A percentile compares a stretch with the other conserved stretches of the same genome.
Evolutionary conservation across 1,140 invertebrate species (phyloP).

Genomic region (Neuroterus valhalla): DNA sequence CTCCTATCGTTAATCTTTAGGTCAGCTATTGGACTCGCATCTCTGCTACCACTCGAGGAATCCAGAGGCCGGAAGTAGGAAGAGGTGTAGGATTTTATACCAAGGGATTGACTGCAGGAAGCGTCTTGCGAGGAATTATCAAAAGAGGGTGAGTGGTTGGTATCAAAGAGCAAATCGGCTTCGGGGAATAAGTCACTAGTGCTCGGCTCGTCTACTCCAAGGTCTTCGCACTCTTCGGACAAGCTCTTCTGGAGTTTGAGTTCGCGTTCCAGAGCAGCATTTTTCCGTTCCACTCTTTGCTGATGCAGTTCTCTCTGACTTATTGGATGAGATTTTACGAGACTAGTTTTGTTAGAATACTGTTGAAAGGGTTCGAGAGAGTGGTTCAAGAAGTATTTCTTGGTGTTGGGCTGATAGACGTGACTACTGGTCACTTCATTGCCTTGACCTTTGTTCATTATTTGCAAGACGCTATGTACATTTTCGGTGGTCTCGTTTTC

Average conservation of each 20-base stretch:
- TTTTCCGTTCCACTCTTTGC: slow-evolving; percentile 70
- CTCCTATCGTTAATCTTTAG: slow-evolving; percentile 61
- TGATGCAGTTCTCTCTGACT: slow-evolving; percentile 61
- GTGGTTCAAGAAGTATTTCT: slow-evolving; percentile 73
- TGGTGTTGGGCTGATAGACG: slow-evolving; percentile 61
- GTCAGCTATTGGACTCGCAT: slow-evolving; percentile 65
- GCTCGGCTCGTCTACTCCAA: slow-evolving; percentile 85
- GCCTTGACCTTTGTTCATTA: slow-evolving; percentile 70
- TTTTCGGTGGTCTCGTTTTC: slow-evolving; percentile 61
- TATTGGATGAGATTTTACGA: slow-evolving; percentile 41
- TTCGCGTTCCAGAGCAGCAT: slow-evolving; percentile 77
- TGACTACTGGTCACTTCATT: slow-evolving; percentile 68
- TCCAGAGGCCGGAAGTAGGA: slow-evolving; percentile 69
- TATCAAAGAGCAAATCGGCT: slow-evolving; percentile 82
- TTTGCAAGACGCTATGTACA: slow-evolving; percentile 68
- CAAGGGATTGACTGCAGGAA: slow-evolving; percentile 67
- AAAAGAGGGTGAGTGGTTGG: slow-evolving; percentile 74
- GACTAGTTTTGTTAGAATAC: slow-evolving; percentile 62
- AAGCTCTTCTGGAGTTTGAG: slow-evolving; percentile 80
- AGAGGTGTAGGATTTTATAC: slow-evolving; percentile 54
- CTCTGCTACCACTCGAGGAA: slow-evolving; percentile 68
- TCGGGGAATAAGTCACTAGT: slow-evolving; percentile 86
- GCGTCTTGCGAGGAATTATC: slow-evolving; percentile 72
- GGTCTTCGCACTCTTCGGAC: slow-evolving; percentile 85
- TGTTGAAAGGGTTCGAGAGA: slow-evolving; percentile 66